A percentile compares a stretch with the other conserved stretches of the same genome.
These are phyloP conservation scores for Sciurus vulgaris DNA, from an alignment of 2,797 vertebrate genomes.

Conservation along the genomic window DNA sequence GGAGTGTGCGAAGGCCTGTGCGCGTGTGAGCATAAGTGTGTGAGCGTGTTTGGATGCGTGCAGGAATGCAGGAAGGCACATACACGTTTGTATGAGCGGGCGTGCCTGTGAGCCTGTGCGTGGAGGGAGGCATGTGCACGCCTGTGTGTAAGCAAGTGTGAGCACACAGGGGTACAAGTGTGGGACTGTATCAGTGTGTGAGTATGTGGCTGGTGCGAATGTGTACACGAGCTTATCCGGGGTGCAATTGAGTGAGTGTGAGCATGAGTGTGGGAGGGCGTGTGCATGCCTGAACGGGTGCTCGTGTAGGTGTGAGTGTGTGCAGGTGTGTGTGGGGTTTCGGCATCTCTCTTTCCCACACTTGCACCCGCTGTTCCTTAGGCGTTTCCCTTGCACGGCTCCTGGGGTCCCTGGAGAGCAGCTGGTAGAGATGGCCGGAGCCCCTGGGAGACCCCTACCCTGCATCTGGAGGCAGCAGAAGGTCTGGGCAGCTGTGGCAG, in stretches of 20 bases:
- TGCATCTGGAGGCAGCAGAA: too few relatives aligned
- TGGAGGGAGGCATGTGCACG: too few relatives aligned
- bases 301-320: neutral
- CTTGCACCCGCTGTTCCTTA: too few relatives aligned
- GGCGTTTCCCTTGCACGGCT: too few relatives aligned
- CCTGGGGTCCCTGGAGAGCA: neutral
- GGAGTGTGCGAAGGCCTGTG: neutral
- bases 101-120: neutral
- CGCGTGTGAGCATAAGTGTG: neutral
- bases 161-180: too few relatives aligned
- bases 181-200: neutral
- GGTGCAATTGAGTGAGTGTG: neutral
- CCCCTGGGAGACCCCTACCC: neutral
- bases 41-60: neutral
- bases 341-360: too few relatives aligned
- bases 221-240: neutral
- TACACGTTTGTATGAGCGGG: neutral
- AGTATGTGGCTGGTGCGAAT: neutral
- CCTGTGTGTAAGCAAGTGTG: neutral
- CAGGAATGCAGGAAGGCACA: too few relatives aligned
- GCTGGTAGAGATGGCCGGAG: neutral
- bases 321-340: neutral
- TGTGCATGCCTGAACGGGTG: accelerated
- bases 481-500: neutral
- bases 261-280: too few relatives aligned